These are phyloP conservation scores for Erannis defoliaria DNA, from an alignment of 2,888 invertebrate genomes.

Conservation along the genomic window DNA sequence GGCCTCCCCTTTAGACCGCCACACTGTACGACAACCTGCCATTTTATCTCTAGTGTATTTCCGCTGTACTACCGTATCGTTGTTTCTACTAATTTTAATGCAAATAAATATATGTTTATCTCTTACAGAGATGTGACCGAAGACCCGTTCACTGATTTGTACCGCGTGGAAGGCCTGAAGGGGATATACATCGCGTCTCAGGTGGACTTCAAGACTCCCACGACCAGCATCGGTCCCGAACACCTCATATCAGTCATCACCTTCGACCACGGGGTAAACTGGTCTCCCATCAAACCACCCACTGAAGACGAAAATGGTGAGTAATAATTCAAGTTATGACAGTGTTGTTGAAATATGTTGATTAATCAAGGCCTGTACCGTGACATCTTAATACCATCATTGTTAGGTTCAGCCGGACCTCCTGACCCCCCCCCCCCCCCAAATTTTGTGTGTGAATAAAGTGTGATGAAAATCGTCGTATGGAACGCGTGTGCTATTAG, in stretches of 20 bases:
- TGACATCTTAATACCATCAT: too few relatives aligned
- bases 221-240: conserved; percentile 89
- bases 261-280: conserved; percentile 94
- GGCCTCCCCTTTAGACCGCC: too few relatives aligned
- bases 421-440: too few relatives aligned
- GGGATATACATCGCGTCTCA: conserved; percentile 97
- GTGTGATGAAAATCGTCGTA: too few relatives aligned
- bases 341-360: too few relatives aligned
- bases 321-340: conserved; percentile 15
- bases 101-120: not conserved
- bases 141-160: conserved; percentile 94
- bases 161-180: conserved; percentile 94
- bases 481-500: too few relatives aligned
- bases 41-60: too few relatives aligned
- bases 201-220: conserved; percentile 85
- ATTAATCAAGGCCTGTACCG: too few relatives aligned
- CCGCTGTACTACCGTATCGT: not conserved
- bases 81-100: too few relatives aligned
- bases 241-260: conserved; percentile 93
- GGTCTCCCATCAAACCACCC: conserved; percentile 92
- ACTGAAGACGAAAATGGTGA: conserved; percentile 87
- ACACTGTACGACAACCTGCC: too few relatives aligned
- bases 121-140: conserved; percentile 90
- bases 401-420: too few relatives aligned
- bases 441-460: too few relatives aligned